These are phyloP conservation scores for Notechis scutatus DNA, from an alignment of 2,113 vertebrate genomes.

Conservation along the genomic window DNA sequence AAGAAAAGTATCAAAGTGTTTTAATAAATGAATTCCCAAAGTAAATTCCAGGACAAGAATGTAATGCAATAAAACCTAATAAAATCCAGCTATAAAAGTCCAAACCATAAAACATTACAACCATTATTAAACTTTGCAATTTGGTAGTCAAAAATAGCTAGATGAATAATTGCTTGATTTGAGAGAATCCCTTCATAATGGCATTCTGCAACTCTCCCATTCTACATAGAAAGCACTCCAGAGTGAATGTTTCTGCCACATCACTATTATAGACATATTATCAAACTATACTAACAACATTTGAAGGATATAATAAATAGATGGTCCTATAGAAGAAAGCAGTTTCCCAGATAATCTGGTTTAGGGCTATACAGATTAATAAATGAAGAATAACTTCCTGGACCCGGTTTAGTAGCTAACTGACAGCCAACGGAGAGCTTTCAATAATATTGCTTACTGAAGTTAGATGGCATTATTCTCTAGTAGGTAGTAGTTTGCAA, in stretches of 20 bases:
- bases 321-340: background rate
- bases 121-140: background rate
- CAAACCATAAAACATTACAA: background rate
- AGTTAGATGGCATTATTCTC: background rate
- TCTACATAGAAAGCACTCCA: background rate
- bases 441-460: background rate
- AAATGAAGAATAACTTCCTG: background rate
- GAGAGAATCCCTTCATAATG: background rate
- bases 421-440: background rate
- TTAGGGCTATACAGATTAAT: background rate
- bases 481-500: background rate
- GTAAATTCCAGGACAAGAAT: background rate
- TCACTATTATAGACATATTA: background rate
- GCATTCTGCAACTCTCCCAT: background rate
- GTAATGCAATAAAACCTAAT: background rate
- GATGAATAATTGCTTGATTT: background rate
- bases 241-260: background rate
- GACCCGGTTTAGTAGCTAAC: background rate
- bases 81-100: background rate
- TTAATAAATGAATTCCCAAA: background rate
- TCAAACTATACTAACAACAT: background rate
- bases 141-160: background rate
- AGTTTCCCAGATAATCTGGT: background rate
- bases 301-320: background rate
- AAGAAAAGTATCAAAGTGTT: background rate